Conservation (phyloP, 2,888 invertebrate genomes). For the Eubasilissa splendida region DNA sequence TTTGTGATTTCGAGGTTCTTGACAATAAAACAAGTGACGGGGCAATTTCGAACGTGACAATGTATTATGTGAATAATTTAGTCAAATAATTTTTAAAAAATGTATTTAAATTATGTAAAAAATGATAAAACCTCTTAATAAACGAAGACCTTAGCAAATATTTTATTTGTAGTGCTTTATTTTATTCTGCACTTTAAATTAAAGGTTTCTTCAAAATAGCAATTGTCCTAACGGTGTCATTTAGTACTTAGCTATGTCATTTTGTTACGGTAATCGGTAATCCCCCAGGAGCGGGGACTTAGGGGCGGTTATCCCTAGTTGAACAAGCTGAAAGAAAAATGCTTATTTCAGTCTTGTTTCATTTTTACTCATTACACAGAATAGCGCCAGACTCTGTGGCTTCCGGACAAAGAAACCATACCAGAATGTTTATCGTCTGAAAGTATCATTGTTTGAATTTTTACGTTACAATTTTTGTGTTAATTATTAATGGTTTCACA, state of each 20-base stretch:
- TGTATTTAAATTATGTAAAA: background rate
- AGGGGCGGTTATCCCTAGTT: slow-evolving; percentile 16
- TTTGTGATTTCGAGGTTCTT: too few species aligned
- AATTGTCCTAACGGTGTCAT: slow-evolving; percentile 5
- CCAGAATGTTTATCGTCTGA: background rate
- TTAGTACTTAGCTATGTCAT: slow-evolving; percentile 22
- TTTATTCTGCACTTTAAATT: slow-evolving; percentile 11
- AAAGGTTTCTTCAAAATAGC: background rate
- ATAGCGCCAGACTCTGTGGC: slow-evolving; percentile 10
- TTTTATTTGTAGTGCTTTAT: slow-evolving; percentile 26
- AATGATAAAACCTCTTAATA: background rate
- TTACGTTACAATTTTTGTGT: background rate
- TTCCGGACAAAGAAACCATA: slow-evolving; percentile 8
- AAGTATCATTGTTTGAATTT: background rate
- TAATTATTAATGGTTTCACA: background rate
- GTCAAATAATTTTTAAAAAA: background rate
- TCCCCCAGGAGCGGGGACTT: background rate
- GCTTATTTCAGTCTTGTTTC: slow-evolving; percentile 21
- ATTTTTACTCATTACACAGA: slow-evolving; percentile 19
- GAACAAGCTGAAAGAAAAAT: slow-evolving; percentile 17
- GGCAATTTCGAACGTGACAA: too few species aligned
- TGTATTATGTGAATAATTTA: background rate
- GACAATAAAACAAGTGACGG: too few species aligned
- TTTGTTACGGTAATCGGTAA: slow-evolving; percentile 16
- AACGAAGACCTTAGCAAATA: background rate